A percentile compares a stretch with the other conserved stretches of the same genome.
These are phyloP conservation scores for Sycobia sp. DNA, from an alignment of 1,140 invertebrate species.

Conservation along the genomic window DNA sequence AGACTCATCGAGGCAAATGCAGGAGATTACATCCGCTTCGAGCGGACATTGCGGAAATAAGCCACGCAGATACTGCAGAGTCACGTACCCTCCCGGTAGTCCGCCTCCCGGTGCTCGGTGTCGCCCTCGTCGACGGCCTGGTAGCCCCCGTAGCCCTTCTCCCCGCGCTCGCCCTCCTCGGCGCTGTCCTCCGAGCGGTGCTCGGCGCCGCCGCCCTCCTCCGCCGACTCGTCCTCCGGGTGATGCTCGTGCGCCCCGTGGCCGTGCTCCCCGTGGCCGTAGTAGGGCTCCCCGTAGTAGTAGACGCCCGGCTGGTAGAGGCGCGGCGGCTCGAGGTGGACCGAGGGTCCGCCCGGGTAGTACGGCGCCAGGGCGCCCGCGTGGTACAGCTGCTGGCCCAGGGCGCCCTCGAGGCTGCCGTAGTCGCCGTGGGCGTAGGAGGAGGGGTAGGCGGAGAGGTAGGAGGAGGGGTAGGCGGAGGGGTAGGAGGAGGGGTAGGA, in stretches of 20 bases:
- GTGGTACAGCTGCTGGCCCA: background rate
- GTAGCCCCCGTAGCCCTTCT: constrained; percentile 67
- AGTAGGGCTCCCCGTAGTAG: constrained; percentile 3
- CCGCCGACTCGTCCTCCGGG: constrained; percentile 42
- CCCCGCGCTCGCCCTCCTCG: constrained; percentile 62
- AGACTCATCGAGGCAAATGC: no score
- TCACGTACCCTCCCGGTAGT: constrained; percentile 47
- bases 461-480: constrained; percentile 18
- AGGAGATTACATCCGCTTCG: no score
- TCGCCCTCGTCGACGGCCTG: constrained; percentile 64
- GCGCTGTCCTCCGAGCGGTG: constrained; percentile 65
- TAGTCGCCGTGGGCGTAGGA: constrained; percentile 29
- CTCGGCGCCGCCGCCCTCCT: constrained; percentile 62
- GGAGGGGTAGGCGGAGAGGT: constrained; percentile 11
- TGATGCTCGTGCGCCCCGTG: constrained; percentile 14
- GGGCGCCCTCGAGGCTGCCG: constrained; percentile 19
- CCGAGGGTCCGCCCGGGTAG: constrained; percentile 5
- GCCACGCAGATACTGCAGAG: no score
- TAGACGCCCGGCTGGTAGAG: background rate
- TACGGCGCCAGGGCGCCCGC: constrained; percentile 11
- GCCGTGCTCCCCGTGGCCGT: no score
- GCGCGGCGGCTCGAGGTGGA: background rate
- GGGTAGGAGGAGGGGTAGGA: constrained; percentile 19
- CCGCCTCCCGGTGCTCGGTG: constrained; percentile 47
- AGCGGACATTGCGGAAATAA: no score